These are phyloP conservation scores for Megaceryle alcyon DNA, from an alignment of 2,797 vertebrate genomes.

Conservation along the genomic window DNA sequence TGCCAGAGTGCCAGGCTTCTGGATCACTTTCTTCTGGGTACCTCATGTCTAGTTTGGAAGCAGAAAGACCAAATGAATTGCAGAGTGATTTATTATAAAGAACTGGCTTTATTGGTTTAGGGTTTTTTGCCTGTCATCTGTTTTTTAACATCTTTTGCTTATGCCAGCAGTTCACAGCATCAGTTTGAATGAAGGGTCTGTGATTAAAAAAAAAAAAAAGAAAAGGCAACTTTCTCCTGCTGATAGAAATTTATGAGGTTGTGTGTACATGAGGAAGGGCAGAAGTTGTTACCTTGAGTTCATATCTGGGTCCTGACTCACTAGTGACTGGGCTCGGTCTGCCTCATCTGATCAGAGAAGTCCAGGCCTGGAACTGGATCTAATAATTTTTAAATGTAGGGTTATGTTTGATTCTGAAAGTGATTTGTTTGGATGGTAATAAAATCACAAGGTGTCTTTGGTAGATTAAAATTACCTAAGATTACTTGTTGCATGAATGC, in stretches of 20 bases:
- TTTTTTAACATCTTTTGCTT: not conserved
- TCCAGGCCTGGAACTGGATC: not conserved
- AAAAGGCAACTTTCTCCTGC: not conserved
- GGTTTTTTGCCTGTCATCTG: not conserved
- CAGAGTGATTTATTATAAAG: not conserved
- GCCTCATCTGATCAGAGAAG: not conserved
- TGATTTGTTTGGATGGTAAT: not conserved
- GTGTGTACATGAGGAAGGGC: not conserved
- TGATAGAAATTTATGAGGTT: not conserved
- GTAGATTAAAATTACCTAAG: not conserved
- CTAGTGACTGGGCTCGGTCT: not conserved
- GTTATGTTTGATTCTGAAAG: not conserved
- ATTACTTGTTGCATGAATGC: not conserved
- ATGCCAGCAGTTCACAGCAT: not conserved
- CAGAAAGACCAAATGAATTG: not conserved
- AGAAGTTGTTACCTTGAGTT: not conserved
- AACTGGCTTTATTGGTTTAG: not conserved
- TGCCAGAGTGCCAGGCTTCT: not conserved
- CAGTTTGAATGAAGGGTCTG: not conserved
- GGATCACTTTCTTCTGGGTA: not conserved
- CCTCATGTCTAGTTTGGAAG: not conserved
- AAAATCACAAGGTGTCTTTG: not conserved
- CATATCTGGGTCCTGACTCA: not conserved
- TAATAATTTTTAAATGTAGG: not conserved
- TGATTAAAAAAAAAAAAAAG: not conserved